A percentile compares a stretch with the other conserved stretches of the same genome.
Evolutionary conservation across 2,113 vertebrate species (phyloP).

Genomic region (Casuarius casuarius): DNA sequence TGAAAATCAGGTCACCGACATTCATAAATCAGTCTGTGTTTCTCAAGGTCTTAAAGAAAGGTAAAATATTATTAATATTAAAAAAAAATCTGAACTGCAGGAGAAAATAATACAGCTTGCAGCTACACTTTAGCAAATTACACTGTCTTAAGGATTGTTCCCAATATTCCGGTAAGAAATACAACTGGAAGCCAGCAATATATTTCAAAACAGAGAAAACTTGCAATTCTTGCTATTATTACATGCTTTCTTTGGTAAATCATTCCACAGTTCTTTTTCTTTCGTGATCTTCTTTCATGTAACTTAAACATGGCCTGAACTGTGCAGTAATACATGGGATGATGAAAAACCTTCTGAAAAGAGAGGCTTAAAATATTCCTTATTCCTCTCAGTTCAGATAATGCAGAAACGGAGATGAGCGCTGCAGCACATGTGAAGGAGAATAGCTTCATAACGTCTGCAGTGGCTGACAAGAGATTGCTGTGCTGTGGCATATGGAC

Average conservation of each 20-base stretch:
- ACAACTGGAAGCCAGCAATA: background rate
- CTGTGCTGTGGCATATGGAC: background rate
- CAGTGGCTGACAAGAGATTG: background rate
- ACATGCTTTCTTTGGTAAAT: background rate
- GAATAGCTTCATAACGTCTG: background rate
- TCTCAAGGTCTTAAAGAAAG: background rate
- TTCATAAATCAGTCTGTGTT: rapidly evolving
- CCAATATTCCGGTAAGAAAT: background rate
- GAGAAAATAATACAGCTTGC: background rate
- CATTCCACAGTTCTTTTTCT: background rate
- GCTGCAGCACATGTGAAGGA: rapidly evolving
- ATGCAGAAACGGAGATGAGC: background rate
- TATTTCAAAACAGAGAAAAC: background rate
- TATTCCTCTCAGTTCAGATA: background rate
- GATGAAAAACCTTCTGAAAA: background rate
- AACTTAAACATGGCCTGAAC: background rate
- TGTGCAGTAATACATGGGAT: background rate
- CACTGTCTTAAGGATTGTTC: background rate
- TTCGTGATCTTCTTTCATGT: background rate
- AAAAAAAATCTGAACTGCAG: background rate
- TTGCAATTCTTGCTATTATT: background rate
- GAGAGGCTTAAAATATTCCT: background rate
- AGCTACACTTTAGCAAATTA: background rate
- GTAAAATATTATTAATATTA: background rate
- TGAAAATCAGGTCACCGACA: background rate